phyloP scores from a whole-genome alignment of 2,797 vertebrate genomes.

The Sylvilagus floridanus region DNA sequence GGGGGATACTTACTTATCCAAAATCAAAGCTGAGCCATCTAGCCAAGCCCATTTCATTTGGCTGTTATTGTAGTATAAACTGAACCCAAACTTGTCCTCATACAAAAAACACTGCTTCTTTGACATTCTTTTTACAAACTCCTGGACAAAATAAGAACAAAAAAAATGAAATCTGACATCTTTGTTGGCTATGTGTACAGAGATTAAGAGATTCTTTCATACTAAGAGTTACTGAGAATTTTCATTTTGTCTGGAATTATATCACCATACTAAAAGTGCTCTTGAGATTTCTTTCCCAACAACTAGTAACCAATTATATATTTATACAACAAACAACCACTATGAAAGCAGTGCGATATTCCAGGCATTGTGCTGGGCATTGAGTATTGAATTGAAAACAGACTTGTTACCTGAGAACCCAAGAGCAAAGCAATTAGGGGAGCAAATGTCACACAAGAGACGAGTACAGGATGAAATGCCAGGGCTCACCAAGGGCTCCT shows the following conservation, averaged over 20 bases:
- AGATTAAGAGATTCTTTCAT: background rate
- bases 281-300: background rate
- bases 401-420: background rate
- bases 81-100: background rate
- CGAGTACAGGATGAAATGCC: background rate
- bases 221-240: background rate
- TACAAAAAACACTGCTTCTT: no score
- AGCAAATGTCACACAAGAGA: background rate
- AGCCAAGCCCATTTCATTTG: background rate
- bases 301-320: background rate
- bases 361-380: background rate
- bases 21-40: background rate
- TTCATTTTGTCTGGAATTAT: background rate
- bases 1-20: background rate
- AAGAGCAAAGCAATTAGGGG: background rate
- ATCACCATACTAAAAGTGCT: background rate
- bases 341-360: background rate
- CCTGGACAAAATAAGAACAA: background rate
- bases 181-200: background rate
- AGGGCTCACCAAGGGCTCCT: background rate
- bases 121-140: background rate
- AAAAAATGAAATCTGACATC: background rate
- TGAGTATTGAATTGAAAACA: background rate
- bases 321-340: background rate
- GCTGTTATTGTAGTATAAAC: background rate